Evolutionary conservation across 2,888 invertebrate species (phyloP).

Genomic region (Mycalesis mineus): DNA sequence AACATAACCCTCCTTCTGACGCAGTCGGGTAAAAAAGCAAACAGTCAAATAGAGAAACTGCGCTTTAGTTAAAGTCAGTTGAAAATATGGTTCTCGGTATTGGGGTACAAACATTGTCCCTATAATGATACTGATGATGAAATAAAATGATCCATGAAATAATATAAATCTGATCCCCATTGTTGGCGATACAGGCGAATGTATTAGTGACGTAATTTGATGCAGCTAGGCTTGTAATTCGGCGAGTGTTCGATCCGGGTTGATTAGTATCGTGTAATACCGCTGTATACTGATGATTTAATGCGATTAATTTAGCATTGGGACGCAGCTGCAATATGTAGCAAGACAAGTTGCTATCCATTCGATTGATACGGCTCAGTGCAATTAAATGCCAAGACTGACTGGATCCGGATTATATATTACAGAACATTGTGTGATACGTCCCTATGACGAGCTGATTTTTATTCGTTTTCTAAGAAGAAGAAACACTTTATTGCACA

Average conservation of each 20-base stretch:
- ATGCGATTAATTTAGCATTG: conserved; percentile 21
- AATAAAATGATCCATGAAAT: too few species aligned
- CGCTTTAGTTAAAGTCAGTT: too few species aligned
- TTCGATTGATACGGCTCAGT: not conserved
- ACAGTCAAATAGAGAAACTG: too few species aligned
- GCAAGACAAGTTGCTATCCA: not conserved
- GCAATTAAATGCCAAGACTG: not conserved
- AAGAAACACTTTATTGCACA: too few species aligned
- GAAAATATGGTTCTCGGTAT: too few species aligned
- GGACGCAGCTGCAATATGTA: conserved; percentile 1
- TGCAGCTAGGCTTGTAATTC: conserved; percentile 26
- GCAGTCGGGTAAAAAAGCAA: too few species aligned
- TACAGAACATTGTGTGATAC: too few species aligned
- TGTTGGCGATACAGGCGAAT: conserved; percentile 18
- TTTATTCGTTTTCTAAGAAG: too few species aligned
- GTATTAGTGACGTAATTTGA: conserved; percentile 25
- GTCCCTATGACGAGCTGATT: too few species aligned
- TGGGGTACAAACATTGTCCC: too few species aligned
- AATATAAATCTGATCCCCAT: conserved; percentile 10
- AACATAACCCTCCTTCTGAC: too few species aligned
- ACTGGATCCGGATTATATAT: not conserved
- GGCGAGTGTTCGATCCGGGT: conserved; percentile 17
- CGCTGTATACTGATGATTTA: conserved; percentile 22
- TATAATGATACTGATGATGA: too few species aligned
- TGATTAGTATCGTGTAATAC: conserved; percentile 27